Conservation (phyloP, 2,888 invertebrate genomes). For the Nephrotoma guestfalica region DNA sequence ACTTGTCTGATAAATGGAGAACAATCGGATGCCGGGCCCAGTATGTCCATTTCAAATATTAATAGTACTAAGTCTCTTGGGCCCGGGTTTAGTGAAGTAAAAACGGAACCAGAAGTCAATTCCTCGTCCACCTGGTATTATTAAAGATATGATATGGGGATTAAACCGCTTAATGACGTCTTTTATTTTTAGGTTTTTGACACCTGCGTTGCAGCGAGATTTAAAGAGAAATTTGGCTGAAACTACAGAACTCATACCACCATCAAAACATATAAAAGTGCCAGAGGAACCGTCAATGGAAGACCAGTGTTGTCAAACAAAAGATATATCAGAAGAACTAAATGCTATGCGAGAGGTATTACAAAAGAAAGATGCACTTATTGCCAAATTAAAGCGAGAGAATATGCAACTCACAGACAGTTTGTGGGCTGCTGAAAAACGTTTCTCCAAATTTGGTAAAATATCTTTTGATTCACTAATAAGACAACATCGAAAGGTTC, state of each 20-base stretch:
- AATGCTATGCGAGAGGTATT: not conserved
- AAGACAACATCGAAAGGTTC: not conserved
- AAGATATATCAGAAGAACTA: not conserved
- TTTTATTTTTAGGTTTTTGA: not conserved
- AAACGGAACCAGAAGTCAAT: not conserved
- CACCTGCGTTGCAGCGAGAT: not conserved
- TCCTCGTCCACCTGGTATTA: not conserved
- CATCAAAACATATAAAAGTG: not conserved
- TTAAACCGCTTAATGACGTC: not conserved
- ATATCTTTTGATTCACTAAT: not conserved
- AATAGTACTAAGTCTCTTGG: too few species aligned
- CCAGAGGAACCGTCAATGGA: not conserved
- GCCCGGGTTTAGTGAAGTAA: not conserved
- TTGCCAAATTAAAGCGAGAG: not conserved
- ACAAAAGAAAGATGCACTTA: not conserved
- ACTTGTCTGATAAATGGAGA: not conserved
- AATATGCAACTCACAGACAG: not conserved
- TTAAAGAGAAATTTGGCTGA: not conserved
- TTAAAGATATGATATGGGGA: not conserved
- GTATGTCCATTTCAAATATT: not conserved
- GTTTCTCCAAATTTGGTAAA: not conserved
- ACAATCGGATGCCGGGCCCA: not conserved
- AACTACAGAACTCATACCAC: not conserved
- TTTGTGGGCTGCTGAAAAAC: not conserved
- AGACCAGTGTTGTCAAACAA: not conserved